Conservation (phyloP, 2,113 vertebrate species). For the Cyanistes caeruleus region DNA sequence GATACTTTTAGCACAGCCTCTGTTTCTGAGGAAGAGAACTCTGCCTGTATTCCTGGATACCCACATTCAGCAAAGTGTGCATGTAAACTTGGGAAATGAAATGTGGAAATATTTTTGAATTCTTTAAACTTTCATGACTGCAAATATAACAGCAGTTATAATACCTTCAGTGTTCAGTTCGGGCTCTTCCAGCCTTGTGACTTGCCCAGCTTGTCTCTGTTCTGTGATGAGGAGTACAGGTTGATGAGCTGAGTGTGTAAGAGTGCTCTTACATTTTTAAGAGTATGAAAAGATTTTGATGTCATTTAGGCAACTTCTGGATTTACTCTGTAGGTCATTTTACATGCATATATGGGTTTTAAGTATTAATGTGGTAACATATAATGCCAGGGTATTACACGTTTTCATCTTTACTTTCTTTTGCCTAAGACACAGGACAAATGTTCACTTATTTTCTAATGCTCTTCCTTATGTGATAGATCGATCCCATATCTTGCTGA, state of each 20-base stretch:
- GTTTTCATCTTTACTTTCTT: background rate
- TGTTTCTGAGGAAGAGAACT: background rate
- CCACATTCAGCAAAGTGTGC: background rate
- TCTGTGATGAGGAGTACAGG: background rate
- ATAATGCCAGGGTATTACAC: background rate
- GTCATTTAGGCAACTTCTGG: background rate
- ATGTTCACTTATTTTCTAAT: background rate
- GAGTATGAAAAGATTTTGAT: background rate
- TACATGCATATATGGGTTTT: background rate
- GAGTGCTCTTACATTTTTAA: background rate
- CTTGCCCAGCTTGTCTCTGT: background rate
- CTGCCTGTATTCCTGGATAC: background rate
- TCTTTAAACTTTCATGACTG: background rate
- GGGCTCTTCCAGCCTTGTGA: background rate
- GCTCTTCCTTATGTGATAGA: background rate
- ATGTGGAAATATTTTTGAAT: background rate
- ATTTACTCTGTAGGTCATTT: background rate
- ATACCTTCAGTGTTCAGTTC: background rate
- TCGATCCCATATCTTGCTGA: background rate
- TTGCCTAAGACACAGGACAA: background rate
- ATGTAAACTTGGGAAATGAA: background rate
- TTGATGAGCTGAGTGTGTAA: background rate
- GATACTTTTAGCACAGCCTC: background rate
- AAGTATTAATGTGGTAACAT: background rate
- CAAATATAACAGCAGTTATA: background rate